Conservation (phyloP, 2,113 vertebrate genomes). For the Sinocyclocheilus rhinocerous region DNA sequence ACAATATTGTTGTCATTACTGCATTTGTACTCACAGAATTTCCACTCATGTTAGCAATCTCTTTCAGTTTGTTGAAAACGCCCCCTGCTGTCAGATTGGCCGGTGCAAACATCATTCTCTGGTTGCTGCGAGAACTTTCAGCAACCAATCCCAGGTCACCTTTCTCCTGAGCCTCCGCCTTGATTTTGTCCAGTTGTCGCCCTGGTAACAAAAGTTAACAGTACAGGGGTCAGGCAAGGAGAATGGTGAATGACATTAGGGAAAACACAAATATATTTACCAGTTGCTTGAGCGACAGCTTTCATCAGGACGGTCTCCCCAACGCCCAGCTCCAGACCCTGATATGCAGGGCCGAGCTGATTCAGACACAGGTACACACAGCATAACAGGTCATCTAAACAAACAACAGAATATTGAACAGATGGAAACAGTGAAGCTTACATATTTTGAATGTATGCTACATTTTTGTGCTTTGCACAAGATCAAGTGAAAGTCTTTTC, state of each 20-base stretch:
- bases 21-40: conserved; percentile 75
- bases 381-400: conserved; percentile 81
- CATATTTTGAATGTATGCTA: not conserved
- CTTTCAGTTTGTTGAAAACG: conserved; percentile 84
- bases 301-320: conserved; percentile 88
- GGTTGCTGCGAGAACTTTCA: conserved; percentile 87
- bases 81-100: conserved; percentile 79
- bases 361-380: conserved; percentile 88
- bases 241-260: not conserved
- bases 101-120: conserved; percentile 85
- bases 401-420: conserved; percentile 49
- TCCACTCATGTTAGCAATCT: conserved; percentile 84
- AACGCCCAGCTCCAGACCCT: conserved; percentile 85
- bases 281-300: conserved; percentile 86
- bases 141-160: conserved; percentile 89
- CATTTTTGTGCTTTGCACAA: not conserved
- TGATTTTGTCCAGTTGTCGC: conserved; percentile 86
- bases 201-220: conserved; percentile 73
- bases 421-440: conserved; percentile 3
- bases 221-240: conserved; percentile 5
- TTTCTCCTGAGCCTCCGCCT: conserved; percentile 83
- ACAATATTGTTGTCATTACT: not conserved
- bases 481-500: not conserved
- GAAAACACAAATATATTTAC: conserved; percentile 65
- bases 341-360: conserved; percentile 84